Base-by-base conservation (phyloP, 2,888 invertebrate genomes). In the Alcis repandata region DNA sequence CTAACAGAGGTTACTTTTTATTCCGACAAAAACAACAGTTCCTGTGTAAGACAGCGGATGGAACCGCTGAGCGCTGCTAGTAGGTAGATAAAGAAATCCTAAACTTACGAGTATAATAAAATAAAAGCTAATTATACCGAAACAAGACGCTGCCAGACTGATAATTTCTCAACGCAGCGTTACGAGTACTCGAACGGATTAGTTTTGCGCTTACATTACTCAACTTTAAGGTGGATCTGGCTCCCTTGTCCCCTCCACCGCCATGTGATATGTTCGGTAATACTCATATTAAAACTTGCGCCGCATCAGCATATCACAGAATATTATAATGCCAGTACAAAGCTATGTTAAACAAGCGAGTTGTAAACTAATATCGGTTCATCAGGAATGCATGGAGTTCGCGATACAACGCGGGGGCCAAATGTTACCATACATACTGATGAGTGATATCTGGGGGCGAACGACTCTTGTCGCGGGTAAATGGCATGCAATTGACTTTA, bases 331-430 rank as follows among this genome's bases (percentile, higher is more conserved):
- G 82, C 79, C 68, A 61, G 78, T 80, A 87, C 87, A 87, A 87
- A 88, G 88, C 76, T 84, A 86, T 85, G 85, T 81, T 79, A 83
- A 85, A 80, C 80, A 80, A 84, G 81, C 72, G 72, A 83, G 82
- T 82, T 80, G 76, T 68, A 75, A 87, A 88, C 88, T 90, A 88
- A 88, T 89, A 87, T 81, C 74, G 77, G 78, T 80, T 88, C 87
- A 90, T 91, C 84, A 80, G 75, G 84, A 83, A 89, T 88, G 89
- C 89, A 86, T 84, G 84, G 88, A 90, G 85, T 88, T 84, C 63
- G 71, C 65, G 73, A 75, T 67, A 70, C 68, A 69, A 51, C 68
- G 67, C 65, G 58, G 62, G 63, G 57, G 68, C 71, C 68, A 69
- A 73, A 71, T 73, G 73, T 71, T 70, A 64, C 70, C 69, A 63